A percentile compares a stretch with the other conserved stretches of the same genome.
Conservation (phyloP, 2,888 invertebrate genomes). For the Hyppa rectilinea region DNA sequence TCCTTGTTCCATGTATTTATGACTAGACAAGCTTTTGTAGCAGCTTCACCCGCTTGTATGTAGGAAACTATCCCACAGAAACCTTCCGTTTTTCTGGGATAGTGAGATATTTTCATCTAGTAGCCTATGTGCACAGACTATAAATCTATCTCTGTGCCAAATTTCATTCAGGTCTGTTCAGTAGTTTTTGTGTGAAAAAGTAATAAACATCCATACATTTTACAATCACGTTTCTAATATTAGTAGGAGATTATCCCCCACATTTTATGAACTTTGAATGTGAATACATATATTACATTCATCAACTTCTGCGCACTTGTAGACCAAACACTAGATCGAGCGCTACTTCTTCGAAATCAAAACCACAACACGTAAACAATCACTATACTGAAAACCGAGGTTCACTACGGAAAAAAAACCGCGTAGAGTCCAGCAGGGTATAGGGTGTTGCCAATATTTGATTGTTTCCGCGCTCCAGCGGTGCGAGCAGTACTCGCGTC, state of each 20-base stretch:
- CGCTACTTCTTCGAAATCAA: conserved; percentile 8
- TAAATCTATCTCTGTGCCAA: too few relatives aligned
- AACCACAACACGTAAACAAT: conserved; percentile 43
- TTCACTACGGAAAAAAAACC: conserved; percentile 53
- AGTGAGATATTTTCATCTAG: too few relatives aligned
- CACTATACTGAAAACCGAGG: conserved; percentile 34
- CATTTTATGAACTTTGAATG: background rate
- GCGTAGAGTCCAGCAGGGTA: conserved; percentile 51
- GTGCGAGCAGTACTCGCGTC: conserved; percentile 63
- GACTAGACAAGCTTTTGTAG: too few relatives aligned
- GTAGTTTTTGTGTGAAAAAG: too few relatives aligned
- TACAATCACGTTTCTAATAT: too few relatives aligned
- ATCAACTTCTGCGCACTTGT: background rate
- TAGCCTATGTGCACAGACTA: too few relatives aligned
- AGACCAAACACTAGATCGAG: conserved; percentile 7
- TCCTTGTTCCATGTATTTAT: too few relatives aligned
- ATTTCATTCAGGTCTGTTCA: too few relatives aligned
- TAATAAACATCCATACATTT: too few relatives aligned
- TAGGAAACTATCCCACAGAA: too few relatives aligned
- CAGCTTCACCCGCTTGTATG: too few relatives aligned
- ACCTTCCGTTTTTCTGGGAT: too few relatives aligned
- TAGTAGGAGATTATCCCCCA: background rate
- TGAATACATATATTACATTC: background rate
- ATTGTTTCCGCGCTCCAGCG: conserved; percentile 70
- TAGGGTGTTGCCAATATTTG: conserved; percentile 68